phyloP scores from a whole-genome alignment of 2,888 invertebrate genomes.

The Hypomecis atomaria region DNA sequence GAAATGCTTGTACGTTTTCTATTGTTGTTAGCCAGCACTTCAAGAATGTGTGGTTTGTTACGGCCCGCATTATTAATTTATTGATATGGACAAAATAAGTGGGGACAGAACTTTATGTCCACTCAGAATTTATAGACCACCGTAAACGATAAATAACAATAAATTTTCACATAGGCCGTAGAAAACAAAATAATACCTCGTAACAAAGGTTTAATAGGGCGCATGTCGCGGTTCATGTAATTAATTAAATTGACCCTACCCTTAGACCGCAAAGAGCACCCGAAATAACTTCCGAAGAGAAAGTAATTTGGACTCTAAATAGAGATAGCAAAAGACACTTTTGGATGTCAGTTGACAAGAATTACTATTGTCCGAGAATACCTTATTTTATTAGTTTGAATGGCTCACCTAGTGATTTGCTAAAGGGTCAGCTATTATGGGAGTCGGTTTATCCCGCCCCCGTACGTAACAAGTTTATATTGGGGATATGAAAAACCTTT shows the following conservation, averaged over 20 bases:
- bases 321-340: conserved; percentile 48
- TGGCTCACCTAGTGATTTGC: conserved; percentile 66
- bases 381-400: conserved; percentile 67
- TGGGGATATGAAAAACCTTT: conserved; percentile 48
- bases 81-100: conserved; percentile 18
- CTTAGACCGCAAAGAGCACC: conserved; percentile 60
- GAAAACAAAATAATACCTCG: conserved; percentile 64
- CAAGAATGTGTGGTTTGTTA: background rate
- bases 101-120: conserved; percentile 21
- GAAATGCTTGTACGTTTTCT: background rate
- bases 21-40: background rate
- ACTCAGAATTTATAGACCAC: conserved; percentile 39
- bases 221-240: conserved; percentile 72
- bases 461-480: conserved; percentile 60
- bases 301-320: conserved; percentile 59
- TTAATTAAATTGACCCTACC: conserved; percentile 77
- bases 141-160: conserved; percentile 52
- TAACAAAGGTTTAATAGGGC: conserved; percentile 73
- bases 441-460: conserved; percentile 59
- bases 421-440: conserved; percentile 65
- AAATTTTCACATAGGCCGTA: conserved; percentile 53
- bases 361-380: conserved; percentile 64
- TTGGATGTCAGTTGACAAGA: conserved; percentile 47
- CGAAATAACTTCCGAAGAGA: conserved; percentile 45
- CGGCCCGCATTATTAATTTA: conserved; percentile 16